A percentile compares a stretch with the other conserved stretches of the same genome.
phyloP scores from a whole-genome alignment of 2,113 vertebrate genomes.

The Apus apus region DNA sequence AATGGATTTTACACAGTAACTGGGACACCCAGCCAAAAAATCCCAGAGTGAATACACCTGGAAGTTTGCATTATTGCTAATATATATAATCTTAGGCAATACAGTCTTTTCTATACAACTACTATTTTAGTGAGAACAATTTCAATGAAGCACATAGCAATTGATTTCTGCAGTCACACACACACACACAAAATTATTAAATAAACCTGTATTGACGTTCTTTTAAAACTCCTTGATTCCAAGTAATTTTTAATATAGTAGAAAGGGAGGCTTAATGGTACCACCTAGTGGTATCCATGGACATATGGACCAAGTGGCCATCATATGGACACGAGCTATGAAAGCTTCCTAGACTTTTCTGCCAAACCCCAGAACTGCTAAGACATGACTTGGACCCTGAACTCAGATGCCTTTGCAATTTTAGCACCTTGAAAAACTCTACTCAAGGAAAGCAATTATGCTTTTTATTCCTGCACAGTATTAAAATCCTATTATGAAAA shows the following conservation, averaged over 20 bases:
- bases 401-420: background rate
- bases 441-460: background rate
- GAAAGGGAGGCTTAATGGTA: constrained; percentile 22
- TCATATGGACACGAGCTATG: background rate
- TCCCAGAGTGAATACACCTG: background rate
- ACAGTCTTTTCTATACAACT: too few species aligned
- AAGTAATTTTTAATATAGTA: background rate
- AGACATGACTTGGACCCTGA: background rate
- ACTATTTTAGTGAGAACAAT: constrained; percentile 12
- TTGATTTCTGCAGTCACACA: background rate
- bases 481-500: background rate
- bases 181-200: background rate
- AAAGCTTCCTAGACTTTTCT: background rate
- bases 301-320: background rate
- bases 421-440: background rate
- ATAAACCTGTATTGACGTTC: background rate
- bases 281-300: constrained; percentile 45
- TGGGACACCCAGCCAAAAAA: background rate
- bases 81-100: background rate
- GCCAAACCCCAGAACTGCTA: background rate
- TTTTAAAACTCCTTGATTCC: background rate
- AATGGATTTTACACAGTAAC: background rate
- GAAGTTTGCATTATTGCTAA: background rate
- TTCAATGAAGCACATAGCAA: background rate
- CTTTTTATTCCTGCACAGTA: background rate